Evolutionary conservation across 2,888 invertebrate genomes (phyloP).

Genomic region (Morpho helenor): DNA sequence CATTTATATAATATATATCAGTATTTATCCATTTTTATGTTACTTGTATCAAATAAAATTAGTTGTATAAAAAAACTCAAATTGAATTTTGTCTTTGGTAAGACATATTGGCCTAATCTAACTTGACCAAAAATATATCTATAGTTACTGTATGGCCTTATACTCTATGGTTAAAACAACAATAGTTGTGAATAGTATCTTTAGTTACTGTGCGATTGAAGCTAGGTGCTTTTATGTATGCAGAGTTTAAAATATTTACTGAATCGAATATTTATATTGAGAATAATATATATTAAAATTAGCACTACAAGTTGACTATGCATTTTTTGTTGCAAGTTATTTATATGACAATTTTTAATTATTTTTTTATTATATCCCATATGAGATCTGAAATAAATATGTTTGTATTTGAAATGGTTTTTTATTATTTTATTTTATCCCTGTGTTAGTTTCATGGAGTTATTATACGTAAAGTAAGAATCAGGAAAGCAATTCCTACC

Average conservation of each 20-base stretch:
- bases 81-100: too few relatives aligned
- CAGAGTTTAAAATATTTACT: constrained; percentile 18
- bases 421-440: too few relatives aligned
- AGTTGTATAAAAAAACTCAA: too few relatives aligned
- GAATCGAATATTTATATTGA: constrained; percentile 28
- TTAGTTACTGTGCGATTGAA: constrained; percentile 46
- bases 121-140: not conserved
- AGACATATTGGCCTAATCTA: too few relatives aligned
- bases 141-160: not conserved
- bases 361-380: constrained; percentile 37
- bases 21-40: too few relatives aligned
- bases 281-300: constrained; percentile 14
- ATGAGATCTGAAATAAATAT: constrained; percentile 62
- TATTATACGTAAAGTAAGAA: too few relatives aligned
- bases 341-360: constrained; percentile 40
- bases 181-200: constrained; percentile 25
- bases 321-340: constrained; percentile 56
- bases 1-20: too few relatives aligned
- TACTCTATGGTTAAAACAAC: constrained; percentile 15
- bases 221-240: constrained; percentile 22
- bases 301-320: constrained; percentile 50
- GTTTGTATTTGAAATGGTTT: constrained; percentile 29
- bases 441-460: too few relatives aligned
- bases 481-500: too few relatives aligned
- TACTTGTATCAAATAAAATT: too few relatives aligned